phyloP scores from a whole-genome alignment of 2,113 vertebrate genomes.

The Xerus inauris region DNA sequence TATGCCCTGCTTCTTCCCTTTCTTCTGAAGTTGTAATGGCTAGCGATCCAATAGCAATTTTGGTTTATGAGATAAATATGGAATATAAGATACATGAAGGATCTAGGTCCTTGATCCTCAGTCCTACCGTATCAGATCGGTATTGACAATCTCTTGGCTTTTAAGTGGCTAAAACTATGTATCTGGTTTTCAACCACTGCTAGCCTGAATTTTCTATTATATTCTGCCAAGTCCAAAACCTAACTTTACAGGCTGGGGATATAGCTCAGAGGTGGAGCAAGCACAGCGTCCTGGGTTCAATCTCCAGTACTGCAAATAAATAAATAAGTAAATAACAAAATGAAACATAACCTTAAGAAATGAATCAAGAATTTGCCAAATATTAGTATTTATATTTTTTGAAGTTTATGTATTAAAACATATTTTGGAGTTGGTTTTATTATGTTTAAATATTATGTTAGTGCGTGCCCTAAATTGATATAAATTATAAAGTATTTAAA shows the following conservation, averaged over 20 bases:
- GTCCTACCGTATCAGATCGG: not conserved
- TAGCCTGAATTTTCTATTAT: constrained; percentile 38
- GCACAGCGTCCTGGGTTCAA: not conserved
- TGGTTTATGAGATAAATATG: not conserved
- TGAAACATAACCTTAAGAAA: not conserved
- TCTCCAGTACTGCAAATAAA: not conserved
- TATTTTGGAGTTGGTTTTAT: constrained; percentile 44
- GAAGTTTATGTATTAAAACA: not conserved
- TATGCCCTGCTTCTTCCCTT: not conserved
- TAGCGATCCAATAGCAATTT: not conserved
- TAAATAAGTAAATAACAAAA: not conserved
- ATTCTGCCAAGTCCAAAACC: not conserved
- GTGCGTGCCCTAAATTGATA: not conserved
- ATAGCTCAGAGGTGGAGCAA: not conserved
- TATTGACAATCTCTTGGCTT: not conserved
- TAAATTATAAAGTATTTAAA: constrained; percentile 32
- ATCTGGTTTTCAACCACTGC: not conserved
- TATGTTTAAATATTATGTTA: constrained; percentile 45
- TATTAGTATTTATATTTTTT: constrained; percentile 15
- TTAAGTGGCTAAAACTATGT: not conserved
- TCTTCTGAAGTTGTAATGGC: not conserved
- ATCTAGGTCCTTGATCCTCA: not conserved
- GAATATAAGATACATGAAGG: not conserved
- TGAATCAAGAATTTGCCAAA: constrained; percentile 18
- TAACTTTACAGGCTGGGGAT: not conserved